phyloP scores from a whole-genome alignment of 1,140 invertebrate species.

The Caenorhabditis tropicalis region DNA sequence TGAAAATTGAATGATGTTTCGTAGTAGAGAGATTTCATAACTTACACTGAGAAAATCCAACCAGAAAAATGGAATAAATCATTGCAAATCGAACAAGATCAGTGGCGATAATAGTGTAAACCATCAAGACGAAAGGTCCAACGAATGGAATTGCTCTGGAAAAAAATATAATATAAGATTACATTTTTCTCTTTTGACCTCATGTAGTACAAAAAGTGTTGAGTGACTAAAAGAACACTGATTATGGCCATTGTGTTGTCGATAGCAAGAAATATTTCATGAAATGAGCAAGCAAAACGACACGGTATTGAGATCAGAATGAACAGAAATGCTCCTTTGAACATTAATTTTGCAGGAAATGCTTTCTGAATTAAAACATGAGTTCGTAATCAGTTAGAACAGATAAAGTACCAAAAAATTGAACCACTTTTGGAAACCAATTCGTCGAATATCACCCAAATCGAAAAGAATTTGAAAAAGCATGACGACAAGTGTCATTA shows the following conservation, averaged over 20 bases:
- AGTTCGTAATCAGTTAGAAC: background rate
- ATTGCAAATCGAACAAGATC: conserved; percentile 91
- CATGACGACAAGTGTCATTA: conserved; percentile 49
- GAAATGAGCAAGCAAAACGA: conserved; percentile 81
- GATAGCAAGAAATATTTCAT: conserved; percentile 55
- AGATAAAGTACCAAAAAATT: conserved; percentile 64
- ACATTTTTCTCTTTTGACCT: no score
- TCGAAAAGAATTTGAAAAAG: conserved; percentile 60
- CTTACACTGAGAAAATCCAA: conserved; percentile 95
- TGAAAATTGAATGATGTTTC: conserved; percentile 73
- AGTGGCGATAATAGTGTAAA: conserved; percentile 96
- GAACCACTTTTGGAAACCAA: conserved; percentile 68
- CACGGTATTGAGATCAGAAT: conserved; percentile 80
- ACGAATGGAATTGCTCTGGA: conserved; percentile 87
- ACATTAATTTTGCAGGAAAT: conserved; percentile 87
- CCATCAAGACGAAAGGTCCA: conserved; percentile 97
- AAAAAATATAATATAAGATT: no score
- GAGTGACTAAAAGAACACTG: conserved; percentile 56
- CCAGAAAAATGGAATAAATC: conserved; percentile 93
- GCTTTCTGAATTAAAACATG: conserved; percentile 78
- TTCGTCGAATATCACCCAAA: conserved; percentile 62
- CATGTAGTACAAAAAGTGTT: conserved; percentile 71
- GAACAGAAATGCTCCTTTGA: conserved; percentile 80
- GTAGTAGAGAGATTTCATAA: background rate
- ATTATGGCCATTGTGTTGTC: conserved; percentile 53